Conservation (phyloP, 2,113 vertebrate genomes). For the Sinocyclocheilus anophthalmus region DNA sequence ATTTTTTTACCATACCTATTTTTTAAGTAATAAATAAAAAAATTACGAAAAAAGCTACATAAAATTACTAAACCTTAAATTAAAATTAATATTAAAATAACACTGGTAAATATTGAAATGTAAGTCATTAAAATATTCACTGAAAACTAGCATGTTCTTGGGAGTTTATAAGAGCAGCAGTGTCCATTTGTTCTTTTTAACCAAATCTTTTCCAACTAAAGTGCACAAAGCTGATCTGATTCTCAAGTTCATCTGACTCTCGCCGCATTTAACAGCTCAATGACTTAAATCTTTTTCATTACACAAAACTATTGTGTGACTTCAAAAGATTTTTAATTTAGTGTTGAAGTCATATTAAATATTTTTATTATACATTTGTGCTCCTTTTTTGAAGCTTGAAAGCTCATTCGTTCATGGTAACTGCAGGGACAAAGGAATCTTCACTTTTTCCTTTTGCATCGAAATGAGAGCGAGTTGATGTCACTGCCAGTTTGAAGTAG, state of each 20-base stretch:
- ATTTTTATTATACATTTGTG: neutral
- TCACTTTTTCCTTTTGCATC: neutral
- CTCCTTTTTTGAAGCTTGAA: neutral
- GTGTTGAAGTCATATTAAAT: neutral
- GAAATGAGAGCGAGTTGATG: neutral
- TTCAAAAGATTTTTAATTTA: too few species aligned
- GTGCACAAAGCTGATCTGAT: neutral
- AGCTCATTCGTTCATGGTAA: neutral
- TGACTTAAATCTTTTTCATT: neutral
- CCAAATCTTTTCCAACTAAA: neutral
- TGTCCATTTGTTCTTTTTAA: neutral
- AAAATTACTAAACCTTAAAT: too few species aligned
- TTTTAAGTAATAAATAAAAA: too few species aligned
- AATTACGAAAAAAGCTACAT: too few species aligned
- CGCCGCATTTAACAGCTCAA: neutral
- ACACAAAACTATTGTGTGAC: neutral
- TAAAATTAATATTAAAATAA: too few species aligned
- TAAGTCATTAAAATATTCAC: too few species aligned
- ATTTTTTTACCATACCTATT: too few species aligned
- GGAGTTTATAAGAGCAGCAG: neutral
- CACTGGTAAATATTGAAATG: too few species aligned
- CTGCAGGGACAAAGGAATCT: neutral
- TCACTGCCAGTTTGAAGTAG: neutral
- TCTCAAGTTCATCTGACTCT: neutral
- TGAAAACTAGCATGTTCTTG: neutral